Conservation (phyloP, 2,888 invertebrate species). For the Aethes cnicana region DNA sequence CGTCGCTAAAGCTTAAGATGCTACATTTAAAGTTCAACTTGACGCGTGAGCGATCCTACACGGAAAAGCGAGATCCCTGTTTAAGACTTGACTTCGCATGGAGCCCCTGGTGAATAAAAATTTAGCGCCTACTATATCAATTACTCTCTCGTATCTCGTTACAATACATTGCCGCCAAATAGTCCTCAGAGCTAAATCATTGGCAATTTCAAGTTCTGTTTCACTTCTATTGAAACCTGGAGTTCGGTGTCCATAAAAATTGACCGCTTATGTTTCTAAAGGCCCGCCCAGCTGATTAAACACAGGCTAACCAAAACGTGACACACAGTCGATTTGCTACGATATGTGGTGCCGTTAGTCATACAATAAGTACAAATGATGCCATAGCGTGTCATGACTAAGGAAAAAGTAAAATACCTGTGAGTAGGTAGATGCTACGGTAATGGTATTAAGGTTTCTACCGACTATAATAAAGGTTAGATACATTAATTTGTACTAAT, state of each 20-base stretch:
- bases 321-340: constrained; percentile 52
- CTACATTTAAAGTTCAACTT: too few relatives aligned
- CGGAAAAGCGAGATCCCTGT: too few relatives aligned
- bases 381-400: constrained; percentile 34
- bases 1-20: too few relatives aligned
- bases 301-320: constrained; percentile 39
- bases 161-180: background rate
- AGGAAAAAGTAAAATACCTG: constrained; percentile 11
- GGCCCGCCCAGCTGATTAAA: constrained; percentile 47
- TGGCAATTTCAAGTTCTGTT: constrained; percentile 12
- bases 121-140: background rate
- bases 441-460: background rate
- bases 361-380: constrained; percentile 49
- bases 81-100: too few relatives aligned
- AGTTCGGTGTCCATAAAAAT: constrained; percentile 26
- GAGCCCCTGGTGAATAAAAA: too few relatives aligned
- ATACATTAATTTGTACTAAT: too few relatives aligned
- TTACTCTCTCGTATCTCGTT: background rate
- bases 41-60: too few relatives aligned
- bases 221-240: background rate
- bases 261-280: constrained; percentile 15
- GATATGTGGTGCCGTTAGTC: constrained; percentile 53
- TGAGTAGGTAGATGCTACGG: too few relatives aligned
- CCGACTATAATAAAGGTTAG: too few relatives aligned
- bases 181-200: constrained; percentile 4